Percentiles rank a stretch among this genome's conserved stretches.
phyloP scores from a whole-genome alignment of 2,888 invertebrate species.

The Taphrorychus bicolor region DNA sequence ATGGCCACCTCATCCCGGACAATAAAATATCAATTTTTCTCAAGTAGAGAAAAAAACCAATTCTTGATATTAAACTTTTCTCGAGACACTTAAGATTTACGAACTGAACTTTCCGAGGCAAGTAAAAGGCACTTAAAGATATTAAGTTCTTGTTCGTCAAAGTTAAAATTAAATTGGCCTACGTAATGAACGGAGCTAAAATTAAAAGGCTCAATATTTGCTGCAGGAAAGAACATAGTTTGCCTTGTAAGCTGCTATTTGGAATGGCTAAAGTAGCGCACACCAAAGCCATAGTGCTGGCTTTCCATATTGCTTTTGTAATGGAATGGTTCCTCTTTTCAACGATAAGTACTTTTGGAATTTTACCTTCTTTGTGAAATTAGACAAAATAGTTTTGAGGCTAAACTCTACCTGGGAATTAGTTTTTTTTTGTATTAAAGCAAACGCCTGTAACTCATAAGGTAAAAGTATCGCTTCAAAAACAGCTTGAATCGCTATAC shows the following conservation, averaged over 20 bases:
- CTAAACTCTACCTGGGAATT: too few relatives aligned
- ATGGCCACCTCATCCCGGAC: neutral
- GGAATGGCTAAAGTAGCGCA: too few relatives aligned
- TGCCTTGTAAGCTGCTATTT: neutral
- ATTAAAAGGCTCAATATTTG: neutral
- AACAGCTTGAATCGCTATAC: too few relatives aligned
- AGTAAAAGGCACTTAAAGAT: slow-evolving; percentile 11
- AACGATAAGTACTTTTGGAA: too few relatives aligned
- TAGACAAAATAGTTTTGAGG: too few relatives aligned
- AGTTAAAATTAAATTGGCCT: slow-evolving; percentile 12
- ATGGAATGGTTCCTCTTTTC: neutral
- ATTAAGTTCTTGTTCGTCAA: slow-evolving; percentile 5
- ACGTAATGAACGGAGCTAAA: slow-evolving; percentile 2
- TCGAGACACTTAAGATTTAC: neutral
- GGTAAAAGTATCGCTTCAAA: neutral
- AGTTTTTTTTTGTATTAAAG: neutral
- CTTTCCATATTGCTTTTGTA: neutral
- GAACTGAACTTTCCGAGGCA: neutral
- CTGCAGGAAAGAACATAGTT: neutral
- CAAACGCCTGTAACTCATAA: neutral
- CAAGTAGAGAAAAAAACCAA: neutral
- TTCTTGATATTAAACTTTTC: neutral
- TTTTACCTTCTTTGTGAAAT: too few relatives aligned
- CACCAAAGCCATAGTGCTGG: neutral
- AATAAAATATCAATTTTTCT: neutral